These are phyloP conservation scores for Microhierax caerulescens DNA, from an alignment of 2,797 vertebrate genomes.

Conservation along the genomic window DNA sequence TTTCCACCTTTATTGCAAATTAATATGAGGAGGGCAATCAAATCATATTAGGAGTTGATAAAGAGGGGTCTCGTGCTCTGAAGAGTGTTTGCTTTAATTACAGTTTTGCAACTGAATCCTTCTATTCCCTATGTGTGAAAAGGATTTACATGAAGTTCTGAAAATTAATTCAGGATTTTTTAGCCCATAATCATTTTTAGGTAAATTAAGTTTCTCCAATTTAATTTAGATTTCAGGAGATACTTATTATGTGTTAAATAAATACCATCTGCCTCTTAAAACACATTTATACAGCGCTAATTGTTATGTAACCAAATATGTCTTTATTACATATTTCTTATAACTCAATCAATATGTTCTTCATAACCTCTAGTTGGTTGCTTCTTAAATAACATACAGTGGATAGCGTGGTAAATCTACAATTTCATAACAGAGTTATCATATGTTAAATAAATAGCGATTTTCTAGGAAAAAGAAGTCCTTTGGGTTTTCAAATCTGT, in stretches of 20 bases:
- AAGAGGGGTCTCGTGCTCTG: not conserved
- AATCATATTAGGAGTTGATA: not conserved
- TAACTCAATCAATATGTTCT: slow-evolving; percentile 78
- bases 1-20: not conserved
- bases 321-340: slow-evolving; percentile 72
- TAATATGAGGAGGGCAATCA: not conserved
- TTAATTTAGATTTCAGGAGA: slow-evolving; percentile 79
- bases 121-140: slow-evolving; percentile 4
- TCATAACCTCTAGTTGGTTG: slow-evolving; percentile 74
- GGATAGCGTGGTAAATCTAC: slow-evolving; percentile 70
- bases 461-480: slow-evolving; percentile 58
- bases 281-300: slow-evolving; percentile 71
- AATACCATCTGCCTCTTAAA: slow-evolving; percentile 79
- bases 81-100: not conserved
- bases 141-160: not conserved
- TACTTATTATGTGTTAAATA: slow-evolving; percentile 75
- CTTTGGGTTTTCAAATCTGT: slow-evolving; percentile 67
- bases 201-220: slow-evolving; percentile 72
- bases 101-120: not conserved
- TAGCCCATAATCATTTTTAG: slow-evolving; percentile 57
- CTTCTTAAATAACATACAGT: slow-evolving; percentile 69
- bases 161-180: slow-evolving; percentile 46
- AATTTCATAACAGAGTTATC: slow-evolving; percentile 77
- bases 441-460: slow-evolving; percentile 75
- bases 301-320: slow-evolving; percentile 77